Evolutionary conservation across 2,113 vertebrate species (phyloP).

Genomic region (Campylorhamphus procurvoides): DNA sequence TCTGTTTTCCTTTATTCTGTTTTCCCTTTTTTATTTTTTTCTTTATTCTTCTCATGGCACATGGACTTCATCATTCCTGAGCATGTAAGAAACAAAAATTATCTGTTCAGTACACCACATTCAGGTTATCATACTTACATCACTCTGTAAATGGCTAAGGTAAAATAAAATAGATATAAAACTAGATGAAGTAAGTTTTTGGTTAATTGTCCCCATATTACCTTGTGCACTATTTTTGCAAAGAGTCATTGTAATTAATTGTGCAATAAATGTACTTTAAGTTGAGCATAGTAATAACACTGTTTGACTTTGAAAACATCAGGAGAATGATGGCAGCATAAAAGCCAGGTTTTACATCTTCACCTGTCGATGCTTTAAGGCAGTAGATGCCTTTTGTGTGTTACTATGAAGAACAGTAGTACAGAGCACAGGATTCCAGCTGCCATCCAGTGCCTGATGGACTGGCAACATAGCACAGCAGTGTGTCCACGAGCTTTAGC

Average conservation of each 20-base stretch:
- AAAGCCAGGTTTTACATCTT: not conserved
- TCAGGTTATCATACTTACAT: not conserved
- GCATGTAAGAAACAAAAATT: not conserved
- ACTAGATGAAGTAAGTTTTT: not conserved
- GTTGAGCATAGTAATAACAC: constrained; percentile 4
- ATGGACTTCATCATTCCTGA: not conserved
- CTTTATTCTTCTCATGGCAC: not conserved
- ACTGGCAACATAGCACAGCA: not conserved
- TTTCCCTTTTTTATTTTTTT: not conserved
- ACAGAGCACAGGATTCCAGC: not conserved
- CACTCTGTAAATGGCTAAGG: constrained; percentile 2
- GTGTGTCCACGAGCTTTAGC: not conserved
- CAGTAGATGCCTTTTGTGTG: not conserved
- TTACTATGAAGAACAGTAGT: not conserved
- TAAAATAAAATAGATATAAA: constrained; percentile 25
- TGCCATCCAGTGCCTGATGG: not conserved
- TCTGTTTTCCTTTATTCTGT: not conserved
- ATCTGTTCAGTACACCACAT: not conserved
- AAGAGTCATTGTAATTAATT: constrained; percentile 30
- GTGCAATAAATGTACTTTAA: constrained; percentile 39
- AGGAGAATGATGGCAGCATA: not conserved
- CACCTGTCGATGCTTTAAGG: not conserved
- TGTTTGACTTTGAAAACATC: constrained; percentile 16
- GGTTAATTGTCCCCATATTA: constrained; percentile 37
- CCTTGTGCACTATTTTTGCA: not conserved